A percentile compares a stretch with the other conserved stretches of the same genome.
Evolutionary conservation across 2,888 invertebrate species (phyloP).

Genomic region (Apoda limacodes): DNA sequence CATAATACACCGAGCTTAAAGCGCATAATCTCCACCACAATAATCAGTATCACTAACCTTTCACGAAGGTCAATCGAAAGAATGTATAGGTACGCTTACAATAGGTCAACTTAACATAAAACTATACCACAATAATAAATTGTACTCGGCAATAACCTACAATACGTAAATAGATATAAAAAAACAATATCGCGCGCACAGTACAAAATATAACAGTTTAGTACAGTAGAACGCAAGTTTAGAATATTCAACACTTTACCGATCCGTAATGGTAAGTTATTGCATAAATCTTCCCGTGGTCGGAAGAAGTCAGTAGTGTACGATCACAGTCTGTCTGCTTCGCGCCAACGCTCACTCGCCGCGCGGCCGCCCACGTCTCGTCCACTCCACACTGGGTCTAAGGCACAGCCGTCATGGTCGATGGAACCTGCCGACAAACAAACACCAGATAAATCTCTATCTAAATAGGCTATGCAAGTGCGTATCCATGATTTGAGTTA

Average conservation of each 20-base stretch:
- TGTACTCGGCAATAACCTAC: constrained; percentile 56
- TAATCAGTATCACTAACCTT: constrained; percentile 69
- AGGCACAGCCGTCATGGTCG: constrained; percentile 67
- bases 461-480: too few species aligned
- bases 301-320: constrained; percentile 39
- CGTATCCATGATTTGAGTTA: too few species aligned
- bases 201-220: constrained; percentile 37
- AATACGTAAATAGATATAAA: constrained; percentile 35
- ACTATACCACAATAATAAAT: constrained; percentile 49
- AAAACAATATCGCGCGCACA: constrained; percentile 49
- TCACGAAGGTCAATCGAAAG: constrained; percentile 66
- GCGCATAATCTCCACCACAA: constrained; percentile 49
- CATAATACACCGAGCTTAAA: constrained; percentile 43
- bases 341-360: constrained; percentile 19
- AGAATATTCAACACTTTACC: constrained; percentile 63
- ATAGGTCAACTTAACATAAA: constrained; percentile 58
- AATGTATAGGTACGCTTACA: constrained; percentile 67
- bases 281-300: constrained; percentile 40
- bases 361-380: constrained; percentile 26
- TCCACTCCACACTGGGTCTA: constrained; percentile 26
- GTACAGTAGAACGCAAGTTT: constrained; percentile 41
- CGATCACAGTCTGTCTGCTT: constrained; percentile 18
- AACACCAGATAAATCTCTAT: constrained; percentile 1
- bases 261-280: constrained; percentile 39
- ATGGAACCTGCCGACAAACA: constrained; percentile 49